Evolutionary conservation across 2,888 invertebrate genomes (phyloP), one percentile per base, ranked within the genome.

Genomic region (Leptopilina syphax): DNA sequence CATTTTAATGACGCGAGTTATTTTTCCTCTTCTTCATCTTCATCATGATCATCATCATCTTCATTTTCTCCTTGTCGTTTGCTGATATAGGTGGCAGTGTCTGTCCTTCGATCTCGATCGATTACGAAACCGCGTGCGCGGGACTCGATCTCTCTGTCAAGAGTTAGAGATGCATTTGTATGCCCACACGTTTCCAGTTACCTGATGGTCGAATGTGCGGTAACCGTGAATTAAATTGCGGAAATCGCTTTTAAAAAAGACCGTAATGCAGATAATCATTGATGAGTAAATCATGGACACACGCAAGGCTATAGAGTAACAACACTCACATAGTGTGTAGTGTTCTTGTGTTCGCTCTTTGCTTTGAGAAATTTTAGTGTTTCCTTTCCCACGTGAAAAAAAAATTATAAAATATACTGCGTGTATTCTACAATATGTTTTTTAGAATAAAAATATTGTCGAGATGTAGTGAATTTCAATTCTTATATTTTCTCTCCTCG

Each of bases 61-160:
- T n/a, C 3, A 34, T 34, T 13, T 54, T 13, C 13, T 12, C 54
- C 54, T 44, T 44, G 44, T 44, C 8, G 44, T 44, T 41, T 57
- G 73, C n/a, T 73, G n/a, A 54, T 60, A 73, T 57, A 73, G 73
- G 73, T 73, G 73, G 57, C 73, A 73, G 34, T 73, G 41, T 8
- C n/a, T 73, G 73, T 73, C 73, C 73, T 73, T 73, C 73, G 73
- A 73, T 73, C 12, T 73, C 57, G 73, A 73, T 73, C 73, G 41
- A 73, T 73, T 73, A 73, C 57, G 73, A 73, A 73, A 73, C 57
- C 57, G 3, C 34, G 34, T 4, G 34, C 34, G 34, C 34, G 34
- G 34, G 34, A 34, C 34, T 57, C 73, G 73, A 73, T 73, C 73
- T 73, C 57, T 50, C 7, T 44, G 44, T 73, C 34, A 57, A 57